Percentiles rank a stretch among this genome's conserved stretches.
Evolutionary conservation across 2,888 invertebrate species (phyloP).

Genomic region (Epirrhoe tristata): DNA sequence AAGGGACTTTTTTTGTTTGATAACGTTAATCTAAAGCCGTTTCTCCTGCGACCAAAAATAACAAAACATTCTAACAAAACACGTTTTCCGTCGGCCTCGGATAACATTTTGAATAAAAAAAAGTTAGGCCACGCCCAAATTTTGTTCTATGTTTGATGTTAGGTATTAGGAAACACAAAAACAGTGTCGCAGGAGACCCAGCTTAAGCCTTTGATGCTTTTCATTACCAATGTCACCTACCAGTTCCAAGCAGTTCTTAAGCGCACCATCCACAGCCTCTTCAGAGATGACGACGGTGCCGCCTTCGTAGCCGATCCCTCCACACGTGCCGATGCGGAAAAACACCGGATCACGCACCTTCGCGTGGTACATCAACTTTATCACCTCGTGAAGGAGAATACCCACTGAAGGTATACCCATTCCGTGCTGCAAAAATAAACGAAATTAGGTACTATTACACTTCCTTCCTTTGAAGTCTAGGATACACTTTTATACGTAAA

Average conservation of each 20-base stretch:
- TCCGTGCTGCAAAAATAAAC: conserved; percentile 91
- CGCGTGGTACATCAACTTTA: conserved; percentile 98
- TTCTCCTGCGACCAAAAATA: too few species aligned
- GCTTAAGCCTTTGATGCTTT: background rate
- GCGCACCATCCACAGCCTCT: conserved; percentile 94
- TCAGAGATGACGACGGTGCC: conserved; percentile 98
- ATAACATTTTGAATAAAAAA: too few species aligned
- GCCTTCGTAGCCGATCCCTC: conserved; percentile 96
- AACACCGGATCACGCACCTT: conserved; percentile 93
- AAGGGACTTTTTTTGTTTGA: too few species aligned
- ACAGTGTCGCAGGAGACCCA: too few species aligned
- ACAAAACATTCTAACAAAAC: too few species aligned
- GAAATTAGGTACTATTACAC: background rate
- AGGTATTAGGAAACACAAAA: too few species aligned
- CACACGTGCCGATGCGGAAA: conserved; percentile 97
- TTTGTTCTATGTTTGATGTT: too few species aligned
- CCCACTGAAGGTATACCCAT: conserved; percentile 99
- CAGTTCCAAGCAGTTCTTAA: conserved; percentile 93
- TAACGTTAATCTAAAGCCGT: too few species aligned
- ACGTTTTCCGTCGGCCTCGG: too few species aligned
- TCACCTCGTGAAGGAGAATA: conserved; percentile 97
- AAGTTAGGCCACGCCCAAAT: too few species aligned
- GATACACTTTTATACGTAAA: too few species aligned
- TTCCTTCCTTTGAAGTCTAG: too few species aligned
- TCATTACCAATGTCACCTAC: conserved; percentile 79